Base-by-base conservation (phyloP, 2,113 vertebrate genomes). In the Dissostichus mawsoni region DNA sequence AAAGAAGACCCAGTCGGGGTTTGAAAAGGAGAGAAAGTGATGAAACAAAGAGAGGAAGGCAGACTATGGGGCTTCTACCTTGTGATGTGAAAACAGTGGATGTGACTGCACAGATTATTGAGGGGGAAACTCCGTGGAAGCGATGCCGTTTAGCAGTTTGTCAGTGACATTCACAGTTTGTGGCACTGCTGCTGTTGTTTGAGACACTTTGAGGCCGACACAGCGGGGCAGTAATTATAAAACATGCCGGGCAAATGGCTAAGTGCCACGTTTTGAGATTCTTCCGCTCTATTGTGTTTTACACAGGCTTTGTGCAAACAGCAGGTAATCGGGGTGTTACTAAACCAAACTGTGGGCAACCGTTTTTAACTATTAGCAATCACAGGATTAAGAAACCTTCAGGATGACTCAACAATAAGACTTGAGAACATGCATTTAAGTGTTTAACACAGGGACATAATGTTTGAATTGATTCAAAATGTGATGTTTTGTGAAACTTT, bases 121-220 rank as follows among this genome's bases (percentile, higher is more conserved):
- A 61, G 56, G 55, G 36, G 0, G 23, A 70, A 59, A 70, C 44
- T 14, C 23, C 61, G 64, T 5, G 36, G 59, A 67, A 12, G 53
- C 20, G 59, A 20, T 13, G 41, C 36, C 2, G 58, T 78, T 67
- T 64, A 64, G 17, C 65, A 68, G 5, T 47, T 23, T 20, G 63
- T 11, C 12, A 25, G 70, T 69, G 71, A 86, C 50, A 57, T 47
- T 85, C 62, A 85, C 52, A 56, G 80, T 79, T 74, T 82, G 82
- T 52, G 47, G 74, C 68, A 44, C 80, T 72, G 76, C 57, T 8
- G 69, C 50, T 59, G 69, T 11, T 25, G 33, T 41, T 51, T 18
- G 12, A 62, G 48, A 76, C 14, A 56, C 67, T 73, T 8, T 3
- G 25, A 78, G 48, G 63, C 66, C 52, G 33, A 69, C 70, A 9